A percentile compares a stretch with the other conserved stretches of the same genome.
phyloP scores from a whole-genome alignment of 2,113 vertebrate species.

The Ursus arctos region DNA sequence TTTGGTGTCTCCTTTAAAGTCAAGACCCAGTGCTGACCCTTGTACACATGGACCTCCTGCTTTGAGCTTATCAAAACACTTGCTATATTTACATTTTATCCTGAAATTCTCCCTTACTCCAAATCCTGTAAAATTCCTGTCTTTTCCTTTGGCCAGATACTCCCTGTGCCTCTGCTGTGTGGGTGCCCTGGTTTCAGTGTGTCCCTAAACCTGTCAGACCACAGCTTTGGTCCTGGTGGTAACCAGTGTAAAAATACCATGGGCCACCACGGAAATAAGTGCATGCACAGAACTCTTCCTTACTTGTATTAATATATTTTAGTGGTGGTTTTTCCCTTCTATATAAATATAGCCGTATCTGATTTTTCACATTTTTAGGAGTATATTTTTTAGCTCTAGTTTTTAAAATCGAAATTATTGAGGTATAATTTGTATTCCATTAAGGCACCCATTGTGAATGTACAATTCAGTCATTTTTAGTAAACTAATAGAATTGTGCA shows the following conservation, averaged over 20 bases:
- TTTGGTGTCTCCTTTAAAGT: neutral
- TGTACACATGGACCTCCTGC: neutral
- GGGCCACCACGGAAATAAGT: neutral
- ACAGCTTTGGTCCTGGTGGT: neutral
- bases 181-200: neutral
- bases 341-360: neutral
- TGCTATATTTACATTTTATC: neutral
- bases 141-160: neutral
- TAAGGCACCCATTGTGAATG: neutral
- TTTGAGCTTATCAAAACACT: neutral
- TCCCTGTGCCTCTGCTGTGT: neutral
- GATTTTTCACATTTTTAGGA: constrained; percentile 6
- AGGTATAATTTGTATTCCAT: neutral
- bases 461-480: neutral
- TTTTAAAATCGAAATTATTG: neutral
- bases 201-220: neutral
- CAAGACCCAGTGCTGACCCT: neutral
- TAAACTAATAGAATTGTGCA: neutral
- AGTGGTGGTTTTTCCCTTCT: neutral
- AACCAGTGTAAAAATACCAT: neutral
- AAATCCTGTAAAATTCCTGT: neutral
- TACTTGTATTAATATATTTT: neutral
- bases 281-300: neutral
- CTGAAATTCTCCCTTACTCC: neutral
- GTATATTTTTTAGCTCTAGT: neutral